Percentiles rank a stretch among this genome's conserved stretches.
Conservation (phyloP, 2,113 vertebrate species). For the Phylloscopus trochiloides region DNA sequence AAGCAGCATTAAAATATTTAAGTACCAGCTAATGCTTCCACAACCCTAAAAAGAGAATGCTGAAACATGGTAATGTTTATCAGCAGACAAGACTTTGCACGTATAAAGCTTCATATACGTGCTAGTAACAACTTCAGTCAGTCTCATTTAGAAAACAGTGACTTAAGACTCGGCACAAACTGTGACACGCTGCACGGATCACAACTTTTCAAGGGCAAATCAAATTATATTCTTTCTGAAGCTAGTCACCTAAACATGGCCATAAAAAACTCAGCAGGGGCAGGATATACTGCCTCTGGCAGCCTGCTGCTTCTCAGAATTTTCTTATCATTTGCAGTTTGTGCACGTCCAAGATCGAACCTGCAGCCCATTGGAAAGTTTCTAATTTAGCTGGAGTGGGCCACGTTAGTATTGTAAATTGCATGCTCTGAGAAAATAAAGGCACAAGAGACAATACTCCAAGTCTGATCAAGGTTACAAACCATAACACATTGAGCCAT, state of each 20-base stretch:
- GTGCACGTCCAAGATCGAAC: rapidly evolving
- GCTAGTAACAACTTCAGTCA: not conserved
- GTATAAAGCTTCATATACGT: rapidly evolving
- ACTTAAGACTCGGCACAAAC: not conserved
- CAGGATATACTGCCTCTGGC: not conserved
- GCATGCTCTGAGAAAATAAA: not conserved
- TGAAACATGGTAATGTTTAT: not conserved
- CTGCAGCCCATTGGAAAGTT: not conserved
- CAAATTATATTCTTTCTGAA: not conserved
- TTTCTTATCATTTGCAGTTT: not conserved
- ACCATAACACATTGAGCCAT: not conserved
- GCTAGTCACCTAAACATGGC: not conserved
- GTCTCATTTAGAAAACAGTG: not conserved
- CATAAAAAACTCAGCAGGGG: not conserved
- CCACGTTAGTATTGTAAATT: not conserved
- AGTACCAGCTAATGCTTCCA: not conserved
- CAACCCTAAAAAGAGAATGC: not conserved
- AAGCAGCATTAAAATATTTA: not conserved
- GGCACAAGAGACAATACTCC: not conserved
- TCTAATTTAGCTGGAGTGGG: not conserved
- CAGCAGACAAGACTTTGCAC: not conserved
- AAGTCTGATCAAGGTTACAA: not conserved
- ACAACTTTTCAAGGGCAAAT: not conserved
- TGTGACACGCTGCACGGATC: not conserved
- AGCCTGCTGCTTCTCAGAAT: not conserved